Conservation (phyloP, 2,888 invertebrate species). For the Drosophila recens region DNA sequence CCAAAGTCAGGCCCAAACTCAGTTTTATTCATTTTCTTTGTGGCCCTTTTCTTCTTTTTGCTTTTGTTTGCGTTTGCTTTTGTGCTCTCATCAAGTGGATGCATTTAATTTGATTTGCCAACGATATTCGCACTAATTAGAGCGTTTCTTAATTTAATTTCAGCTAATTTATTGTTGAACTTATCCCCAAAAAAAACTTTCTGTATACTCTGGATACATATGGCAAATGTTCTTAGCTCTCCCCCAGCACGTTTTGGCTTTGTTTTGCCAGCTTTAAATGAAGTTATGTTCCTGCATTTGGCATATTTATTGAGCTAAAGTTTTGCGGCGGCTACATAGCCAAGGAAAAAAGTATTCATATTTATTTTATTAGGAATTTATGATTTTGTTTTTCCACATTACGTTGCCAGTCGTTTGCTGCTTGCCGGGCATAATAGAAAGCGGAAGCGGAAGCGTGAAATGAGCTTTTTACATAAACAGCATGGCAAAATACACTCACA, state of each 20-base stretch:
- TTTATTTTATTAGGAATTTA: slow-evolving; percentile 80
- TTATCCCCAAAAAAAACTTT: slow-evolving; percentile 20
- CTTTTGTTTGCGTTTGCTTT: slow-evolving; percentile 9
- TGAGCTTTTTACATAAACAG: slow-evolving; percentile 80
- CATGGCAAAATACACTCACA: slow-evolving; percentile 26
- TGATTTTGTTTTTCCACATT: slow-evolving; percentile 78
- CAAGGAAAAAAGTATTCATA: slow-evolving; percentile 71
- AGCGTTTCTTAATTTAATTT: slow-evolving; percentile 69
- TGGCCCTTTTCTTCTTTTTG: background rate
- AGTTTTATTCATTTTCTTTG: slow-evolving; percentile 4
- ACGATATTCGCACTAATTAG: slow-evolving; percentile 68
- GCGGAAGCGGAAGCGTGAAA: slow-evolving; percentile 81
- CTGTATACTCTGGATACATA: slow-evolving; percentile 10
- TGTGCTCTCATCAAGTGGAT: slow-evolving; percentile 54
- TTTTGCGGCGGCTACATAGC: slow-evolving; percentile 45
- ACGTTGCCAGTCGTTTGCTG: slow-evolving; percentile 22
- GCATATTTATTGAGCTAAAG: slow-evolving; percentile 61
- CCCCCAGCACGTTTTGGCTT: slow-evolving; percentile 14
- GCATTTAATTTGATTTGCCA: slow-evolving; percentile 74
- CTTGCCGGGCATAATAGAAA: slow-evolving; percentile 61
- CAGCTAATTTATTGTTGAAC: slow-evolving; percentile 50
- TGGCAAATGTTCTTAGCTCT: slow-evolving; percentile 14
- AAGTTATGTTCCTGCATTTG: slow-evolving; percentile 69
- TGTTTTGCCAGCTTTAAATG: slow-evolving; percentile 54
- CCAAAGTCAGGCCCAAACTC: slow-evolving; percentile 7